Evolutionary conservation across 2,888 invertebrate genomes (phyloP).

Genomic region (Ectemnius continuus): DNA sequence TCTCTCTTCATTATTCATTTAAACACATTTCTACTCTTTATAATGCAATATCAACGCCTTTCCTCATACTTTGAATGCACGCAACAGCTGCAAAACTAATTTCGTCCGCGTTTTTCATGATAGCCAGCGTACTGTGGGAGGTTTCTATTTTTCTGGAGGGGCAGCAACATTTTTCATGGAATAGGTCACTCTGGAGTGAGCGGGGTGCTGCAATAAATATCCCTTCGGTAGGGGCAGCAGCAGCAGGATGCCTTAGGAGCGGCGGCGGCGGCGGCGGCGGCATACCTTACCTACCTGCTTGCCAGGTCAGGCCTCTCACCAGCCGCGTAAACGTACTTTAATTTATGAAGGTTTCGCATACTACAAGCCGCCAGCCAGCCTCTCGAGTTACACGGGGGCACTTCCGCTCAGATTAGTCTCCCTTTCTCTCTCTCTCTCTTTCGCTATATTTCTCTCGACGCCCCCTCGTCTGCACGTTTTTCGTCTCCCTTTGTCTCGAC

Average conservation of each 20-base stretch:
- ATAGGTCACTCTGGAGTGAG: conserved; percentile 23
- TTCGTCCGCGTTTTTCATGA: too few relatives aligned
- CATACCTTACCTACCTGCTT: conserved; percentile 57
- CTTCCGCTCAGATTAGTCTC: conserved; percentile 42
- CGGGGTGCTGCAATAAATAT: conserved; percentile 49
- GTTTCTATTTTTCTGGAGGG: conserved; percentile 46
- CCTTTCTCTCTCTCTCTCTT: conserved; percentile 3
- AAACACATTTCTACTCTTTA: too few relatives aligned
- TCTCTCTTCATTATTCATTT: too few relatives aligned
- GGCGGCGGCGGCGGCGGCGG: conserved; percentile 18
- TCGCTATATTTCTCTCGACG: too few relatives aligned
- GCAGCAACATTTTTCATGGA: conserved; percentile 37
- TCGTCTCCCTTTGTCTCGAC: conserved; percentile 43
- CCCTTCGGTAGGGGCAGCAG: conserved; percentile 26
- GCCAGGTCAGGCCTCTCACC: conserved; percentile 50
- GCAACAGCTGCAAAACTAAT: too few relatives aligned
- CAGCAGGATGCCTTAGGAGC: conserved; percentile 2
- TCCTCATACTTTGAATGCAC: too few relatives aligned
- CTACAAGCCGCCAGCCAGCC: conserved; percentile 35
- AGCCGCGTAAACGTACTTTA: conserved; percentile 68
- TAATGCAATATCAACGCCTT: too few relatives aligned
- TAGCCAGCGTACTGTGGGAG: too few relatives aligned
- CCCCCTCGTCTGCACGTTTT: too few relatives aligned
- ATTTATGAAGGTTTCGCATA: conserved; percentile 57
- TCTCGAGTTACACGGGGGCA: conserved; percentile 47